A percentile compares a stretch with the other conserved stretches of the same genome.
Conservation (phyloP, 2,113 vertebrate species). For the Caretta caretta region DNA sequence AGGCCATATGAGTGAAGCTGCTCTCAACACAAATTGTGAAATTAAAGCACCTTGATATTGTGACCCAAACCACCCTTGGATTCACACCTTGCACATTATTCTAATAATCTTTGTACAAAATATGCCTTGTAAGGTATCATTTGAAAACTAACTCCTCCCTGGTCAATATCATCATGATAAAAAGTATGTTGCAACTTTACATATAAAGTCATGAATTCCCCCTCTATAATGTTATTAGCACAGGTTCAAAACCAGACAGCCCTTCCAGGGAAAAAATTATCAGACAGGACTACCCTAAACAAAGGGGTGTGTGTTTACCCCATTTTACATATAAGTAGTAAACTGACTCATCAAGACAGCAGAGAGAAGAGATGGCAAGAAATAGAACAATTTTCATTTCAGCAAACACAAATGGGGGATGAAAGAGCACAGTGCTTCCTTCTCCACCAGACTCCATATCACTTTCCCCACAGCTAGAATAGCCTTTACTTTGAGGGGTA, state of each 20-base stretch:
- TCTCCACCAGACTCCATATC: no score
- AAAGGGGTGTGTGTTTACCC: neutral
- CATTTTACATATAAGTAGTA: neutral
- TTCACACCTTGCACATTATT: neutral
- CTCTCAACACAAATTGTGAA: neutral
- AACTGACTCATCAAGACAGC: neutral
- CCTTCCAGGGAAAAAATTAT: neutral
- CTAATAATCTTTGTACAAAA: neutral
- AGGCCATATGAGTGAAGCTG: neutral
- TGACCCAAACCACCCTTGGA: neutral
- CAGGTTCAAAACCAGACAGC: neutral
- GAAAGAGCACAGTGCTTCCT: no score
- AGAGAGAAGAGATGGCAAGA: no score
- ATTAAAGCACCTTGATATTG: neutral
- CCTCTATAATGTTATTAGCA: neutral
- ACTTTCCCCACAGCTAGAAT: no score
- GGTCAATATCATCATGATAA: no score
- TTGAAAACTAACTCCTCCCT: no score
- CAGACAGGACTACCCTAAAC: neutral
- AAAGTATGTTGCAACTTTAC: no score
- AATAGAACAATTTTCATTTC: no score
- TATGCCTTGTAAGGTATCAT: neutral
- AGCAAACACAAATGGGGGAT: no score
- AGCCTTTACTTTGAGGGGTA: no score
- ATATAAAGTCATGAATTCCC: no score